Percentiles rank a stretch among this genome's conserved stretches.
These are phyloP conservation scores for Natrix natrix DNA, from an alignment of 2,797 vertebrate species.

Conservation along the genomic window DNA sequence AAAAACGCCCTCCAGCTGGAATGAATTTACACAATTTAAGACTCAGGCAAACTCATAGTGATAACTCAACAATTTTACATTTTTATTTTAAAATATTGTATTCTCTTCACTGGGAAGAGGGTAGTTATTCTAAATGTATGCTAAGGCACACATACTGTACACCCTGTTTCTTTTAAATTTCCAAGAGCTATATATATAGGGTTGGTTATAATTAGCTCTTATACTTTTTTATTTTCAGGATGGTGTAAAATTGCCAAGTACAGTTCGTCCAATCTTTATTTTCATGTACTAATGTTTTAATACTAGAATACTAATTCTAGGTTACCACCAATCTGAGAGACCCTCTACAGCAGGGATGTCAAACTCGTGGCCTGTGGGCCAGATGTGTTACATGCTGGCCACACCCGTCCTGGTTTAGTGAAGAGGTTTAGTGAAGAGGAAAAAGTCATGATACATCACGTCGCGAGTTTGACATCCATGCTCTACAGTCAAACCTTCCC, in stretches of 20 bases:
- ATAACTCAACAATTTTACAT: constrained; percentile 40
- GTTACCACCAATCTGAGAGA: background rate
- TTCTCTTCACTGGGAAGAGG: background rate
- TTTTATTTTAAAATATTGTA: constrained; percentile 21
- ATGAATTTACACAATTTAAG: constrained; percentile 32
- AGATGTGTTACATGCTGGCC: too few species aligned
- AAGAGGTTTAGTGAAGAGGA: too few species aligned
- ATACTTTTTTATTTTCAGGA: constrained; percentile 18
- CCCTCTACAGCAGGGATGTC: background rate
- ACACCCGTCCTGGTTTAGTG: too few species aligned
- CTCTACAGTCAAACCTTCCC: background rate
- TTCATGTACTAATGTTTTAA: background rate
- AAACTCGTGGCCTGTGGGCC: too few species aligned
- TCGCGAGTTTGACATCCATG: too few species aligned
- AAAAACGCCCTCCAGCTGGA: constrained; percentile 48
- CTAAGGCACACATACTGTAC: background rate
- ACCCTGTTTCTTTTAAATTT: background rate
- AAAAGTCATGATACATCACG: too few species aligned
- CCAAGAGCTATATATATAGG: background rate
- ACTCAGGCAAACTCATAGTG: constrained; percentile 42
- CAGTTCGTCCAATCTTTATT: background rate
- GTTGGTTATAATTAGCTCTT: constrained; percentile 5
- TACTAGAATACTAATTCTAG: background rate
- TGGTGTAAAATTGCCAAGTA: background rate
- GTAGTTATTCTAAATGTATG: background rate